Evolutionary conservation across 2,888 invertebrate species (phyloP).

Genomic region (Heliconius sara): DNA sequence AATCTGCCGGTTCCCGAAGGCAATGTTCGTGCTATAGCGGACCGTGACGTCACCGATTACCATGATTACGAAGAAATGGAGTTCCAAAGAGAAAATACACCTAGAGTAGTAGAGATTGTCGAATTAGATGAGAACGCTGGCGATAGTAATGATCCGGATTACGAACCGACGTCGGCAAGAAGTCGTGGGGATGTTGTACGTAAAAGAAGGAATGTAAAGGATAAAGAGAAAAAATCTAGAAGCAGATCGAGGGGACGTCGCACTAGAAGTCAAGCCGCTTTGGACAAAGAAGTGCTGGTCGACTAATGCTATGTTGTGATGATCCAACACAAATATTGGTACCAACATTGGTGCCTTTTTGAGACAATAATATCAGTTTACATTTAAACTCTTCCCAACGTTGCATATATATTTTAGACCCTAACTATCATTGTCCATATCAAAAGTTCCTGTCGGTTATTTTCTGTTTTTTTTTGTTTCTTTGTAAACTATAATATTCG

Average conservation of each 20-base stretch:
- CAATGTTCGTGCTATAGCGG: slow-evolving; percentile 60
- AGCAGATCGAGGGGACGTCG: slow-evolving; percentile 75
- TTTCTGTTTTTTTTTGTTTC: slow-evolving; percentile 1
- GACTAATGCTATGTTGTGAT: slow-evolving; percentile 73
- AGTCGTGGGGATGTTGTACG: slow-evolving; percentile 71
- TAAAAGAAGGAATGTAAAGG: slow-evolving; percentile 69
- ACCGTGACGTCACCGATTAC: slow-evolving; percentile 70
- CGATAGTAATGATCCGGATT: slow-evolving; percentile 69
- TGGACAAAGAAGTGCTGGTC: slow-evolving; percentile 63
- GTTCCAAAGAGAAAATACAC: slow-evolving; percentile 61
- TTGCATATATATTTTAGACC: slow-evolving; percentile 37
- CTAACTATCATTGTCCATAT: slow-evolving; percentile 21
- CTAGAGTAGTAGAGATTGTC: slow-evolving; percentile 72
- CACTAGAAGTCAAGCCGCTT: slow-evolving; percentile 73
- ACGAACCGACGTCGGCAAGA: slow-evolving; percentile 69
- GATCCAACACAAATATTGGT: slow-evolving; percentile 47
- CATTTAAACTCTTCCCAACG: slow-evolving; percentile 14
- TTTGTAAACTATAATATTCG: slow-evolving; percentile 1
- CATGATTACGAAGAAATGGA: slow-evolving; percentile 69
- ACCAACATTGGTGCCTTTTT: slow-evolving; percentile 14
- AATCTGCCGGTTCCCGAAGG: slow-evolving; percentile 76
- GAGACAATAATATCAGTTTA: background rate
- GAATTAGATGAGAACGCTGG: slow-evolving; percentile 64
- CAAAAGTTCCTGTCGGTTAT: slow-evolving; percentile 32
- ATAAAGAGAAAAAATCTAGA: slow-evolving; percentile 62